A percentile compares a stretch with the other conserved stretches of the same genome.
Conservation (phyloP, 2,113 vertebrate genomes). For the Caretta caretta region DNA sequence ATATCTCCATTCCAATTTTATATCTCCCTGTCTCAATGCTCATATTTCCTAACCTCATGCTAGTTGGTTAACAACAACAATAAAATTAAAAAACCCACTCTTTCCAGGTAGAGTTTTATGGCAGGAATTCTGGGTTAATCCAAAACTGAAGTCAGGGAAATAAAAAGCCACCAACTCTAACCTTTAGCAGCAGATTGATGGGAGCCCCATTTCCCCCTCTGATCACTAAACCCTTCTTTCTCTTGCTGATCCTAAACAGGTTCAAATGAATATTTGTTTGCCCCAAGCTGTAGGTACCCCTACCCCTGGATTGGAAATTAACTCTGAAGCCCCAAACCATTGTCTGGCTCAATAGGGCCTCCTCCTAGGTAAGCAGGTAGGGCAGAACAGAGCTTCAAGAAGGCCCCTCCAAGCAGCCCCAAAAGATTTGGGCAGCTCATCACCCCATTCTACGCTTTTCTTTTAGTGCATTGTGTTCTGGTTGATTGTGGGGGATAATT, state of each 20-base stretch:
- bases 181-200: background rate
- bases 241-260: background rate
- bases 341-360: fast-evolving
- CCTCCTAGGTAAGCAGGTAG: background rate
- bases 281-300: background rate
- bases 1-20: background rate
- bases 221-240: background rate
- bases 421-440: background rate
- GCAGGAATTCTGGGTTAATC: background rate
- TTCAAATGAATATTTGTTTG: background rate
- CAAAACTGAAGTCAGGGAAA: background rate
- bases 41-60: background rate
- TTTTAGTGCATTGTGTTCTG: background rate
- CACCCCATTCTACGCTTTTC: background rate
- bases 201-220: background rate
- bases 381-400: background rate
- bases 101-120: background rate
- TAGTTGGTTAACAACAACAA: background rate
- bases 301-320: background rate
- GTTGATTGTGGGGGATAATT: background rate
- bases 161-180: background rate
- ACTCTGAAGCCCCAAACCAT: background rate
- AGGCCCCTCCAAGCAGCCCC: background rate
- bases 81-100: background rate
- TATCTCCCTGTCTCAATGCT: background rate